phyloP scores from a whole-genome alignment of 2,888 invertebrate genomes.

The Catocala nupta region DNA sequence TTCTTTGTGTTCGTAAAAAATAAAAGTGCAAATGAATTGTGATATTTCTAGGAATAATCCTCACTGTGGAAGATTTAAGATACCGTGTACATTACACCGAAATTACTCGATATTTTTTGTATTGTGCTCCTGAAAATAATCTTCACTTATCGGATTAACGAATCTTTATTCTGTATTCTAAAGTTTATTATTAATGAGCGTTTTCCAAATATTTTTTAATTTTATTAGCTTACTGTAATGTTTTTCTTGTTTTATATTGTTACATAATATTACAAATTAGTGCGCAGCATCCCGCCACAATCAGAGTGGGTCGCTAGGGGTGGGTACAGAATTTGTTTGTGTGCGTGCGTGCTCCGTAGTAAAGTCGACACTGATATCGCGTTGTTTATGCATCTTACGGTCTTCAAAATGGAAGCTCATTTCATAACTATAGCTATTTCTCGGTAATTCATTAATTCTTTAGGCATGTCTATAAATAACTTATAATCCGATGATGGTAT shows the following conservation, averaged over 20 bases:
- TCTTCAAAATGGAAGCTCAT: neutral
- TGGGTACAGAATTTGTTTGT: slow-evolving; percentile 49
- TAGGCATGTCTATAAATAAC: neutral
- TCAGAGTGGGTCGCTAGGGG: slow-evolving; percentile 49
- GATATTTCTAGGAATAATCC: too few species aligned
- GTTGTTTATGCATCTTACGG: slow-evolving; percentile 17
- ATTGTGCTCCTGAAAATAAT: neutral
- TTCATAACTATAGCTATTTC: too few species aligned
- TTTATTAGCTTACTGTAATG: too few species aligned
- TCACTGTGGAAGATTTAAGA: too few species aligned
- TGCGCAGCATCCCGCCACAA: slow-evolving; percentile 62
- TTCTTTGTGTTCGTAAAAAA: slow-evolving; percentile 36
- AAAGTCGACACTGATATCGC: slow-evolving; percentile 30
- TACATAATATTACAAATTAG: slow-evolving; percentile 60
- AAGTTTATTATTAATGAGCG: too few species aligned
- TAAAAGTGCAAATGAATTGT: slow-evolving; percentile 19
- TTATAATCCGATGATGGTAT: neutral
- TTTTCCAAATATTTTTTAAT: neutral
- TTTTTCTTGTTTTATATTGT: slow-evolving; percentile 30
- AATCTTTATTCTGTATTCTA: too few species aligned
- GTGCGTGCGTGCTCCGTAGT: slow-evolving; percentile 46
- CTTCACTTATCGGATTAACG: neutral
- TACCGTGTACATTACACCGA: too few species aligned
- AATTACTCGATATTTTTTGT: too few species aligned
- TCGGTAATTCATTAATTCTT: too few species aligned